These are phyloP conservation scores for Dynastes maya DNA, from an alignment of 2,888 invertebrate species.

Conservation along the genomic window DNA sequence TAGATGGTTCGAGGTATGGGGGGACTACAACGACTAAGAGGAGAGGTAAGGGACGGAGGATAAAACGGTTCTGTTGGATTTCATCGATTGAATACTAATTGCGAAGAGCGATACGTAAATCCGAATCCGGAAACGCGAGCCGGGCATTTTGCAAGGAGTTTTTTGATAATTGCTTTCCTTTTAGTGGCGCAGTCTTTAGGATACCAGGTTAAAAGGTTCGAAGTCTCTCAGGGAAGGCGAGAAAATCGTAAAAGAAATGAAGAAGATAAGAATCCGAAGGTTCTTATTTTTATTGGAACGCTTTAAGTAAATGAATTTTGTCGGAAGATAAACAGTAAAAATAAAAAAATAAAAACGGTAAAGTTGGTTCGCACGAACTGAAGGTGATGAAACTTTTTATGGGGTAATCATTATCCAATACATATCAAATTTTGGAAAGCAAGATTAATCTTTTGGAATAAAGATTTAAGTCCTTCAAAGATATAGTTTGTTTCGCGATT, in stretches of 20 bases:
- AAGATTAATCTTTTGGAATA: too few species aligned
- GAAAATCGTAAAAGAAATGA: neutral
- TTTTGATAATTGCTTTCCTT: conserved; percentile 37
- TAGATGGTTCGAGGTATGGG: neutral
- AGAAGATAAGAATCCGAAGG: neutral
- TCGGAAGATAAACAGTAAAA: neutral
- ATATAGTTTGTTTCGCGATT: too few species aligned
- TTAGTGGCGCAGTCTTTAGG: conserved; percentile 6
- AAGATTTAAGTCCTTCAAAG: too few species aligned
- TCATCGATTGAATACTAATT: conserved; percentile 33
- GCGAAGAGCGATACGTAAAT: conserved; percentile 14
- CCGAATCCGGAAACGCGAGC: conserved; percentile 13
- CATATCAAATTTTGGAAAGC: too few species aligned
- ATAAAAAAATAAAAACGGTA: neutral
- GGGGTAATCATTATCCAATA: too few species aligned
- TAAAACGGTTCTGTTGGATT: conserved; percentile 2
- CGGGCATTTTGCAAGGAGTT: conserved; percentile 18
- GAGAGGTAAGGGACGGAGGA: neutral
- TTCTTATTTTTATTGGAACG: conserved; percentile 16
- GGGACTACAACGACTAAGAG: too few species aligned
- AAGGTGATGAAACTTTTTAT: too few species aligned
- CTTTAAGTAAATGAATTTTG: conserved; percentile 19
- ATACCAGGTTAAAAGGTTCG: neutral
- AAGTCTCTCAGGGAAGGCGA: too few species aligned
- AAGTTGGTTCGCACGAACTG: neutral